Conservation (phyloP, 2,113 vertebrate species). For the Hemichromis elongatus region DNA sequence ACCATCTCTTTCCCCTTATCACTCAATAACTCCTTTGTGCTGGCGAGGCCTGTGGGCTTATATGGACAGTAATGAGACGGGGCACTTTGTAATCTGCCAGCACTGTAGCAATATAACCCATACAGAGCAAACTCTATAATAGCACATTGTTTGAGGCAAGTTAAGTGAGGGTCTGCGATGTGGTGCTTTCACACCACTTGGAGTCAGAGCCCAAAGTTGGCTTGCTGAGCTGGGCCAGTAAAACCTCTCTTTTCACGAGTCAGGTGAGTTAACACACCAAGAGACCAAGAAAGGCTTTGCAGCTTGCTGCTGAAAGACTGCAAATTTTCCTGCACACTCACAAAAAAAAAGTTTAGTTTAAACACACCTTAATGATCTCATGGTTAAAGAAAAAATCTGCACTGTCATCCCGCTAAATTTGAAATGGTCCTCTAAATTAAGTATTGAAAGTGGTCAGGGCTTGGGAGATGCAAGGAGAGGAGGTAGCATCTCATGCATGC, state of each 20-base stretch:
- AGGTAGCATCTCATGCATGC: not conserved
- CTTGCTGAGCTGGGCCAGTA: slow-evolving; percentile 50
- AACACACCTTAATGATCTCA: not conserved
- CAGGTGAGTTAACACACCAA: slow-evolving; percentile 66
- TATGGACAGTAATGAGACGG: slow-evolving; percentile 70
- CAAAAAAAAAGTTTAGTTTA: not conserved
- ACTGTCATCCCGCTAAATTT: not conserved
- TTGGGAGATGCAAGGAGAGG: not conserved
- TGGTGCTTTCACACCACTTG: slow-evolving; percentile 56
- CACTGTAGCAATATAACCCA: slow-evolving; percentile 66
- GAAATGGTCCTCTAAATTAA: not conserved
- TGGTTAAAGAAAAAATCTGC: not conserved
- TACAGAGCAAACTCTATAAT: slow-evolving; percentile 64
- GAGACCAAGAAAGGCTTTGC: not conserved
- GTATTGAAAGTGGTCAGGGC: not conserved
- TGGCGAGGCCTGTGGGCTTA: slow-evolving; percentile 53
- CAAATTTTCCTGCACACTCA: not conserved
- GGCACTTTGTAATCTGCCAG: slow-evolving; percentile 62
- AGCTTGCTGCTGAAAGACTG: not conserved
- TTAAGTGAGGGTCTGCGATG: slow-evolving; percentile 58
- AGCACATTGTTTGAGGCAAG: slow-evolving; percentile 72
- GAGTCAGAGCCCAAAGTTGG: slow-evolving; percentile 61
- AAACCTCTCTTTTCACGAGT: slow-evolving; percentile 66
- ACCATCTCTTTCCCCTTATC: slow-evolving; percentile 58
- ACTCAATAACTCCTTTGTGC: slow-evolving; percentile 73